Percentiles rank a stretch among this genome's conserved stretches.
phyloP scores from a whole-genome alignment of 2,888 invertebrate genomes.

The Pollenia amentaria region DNA sequence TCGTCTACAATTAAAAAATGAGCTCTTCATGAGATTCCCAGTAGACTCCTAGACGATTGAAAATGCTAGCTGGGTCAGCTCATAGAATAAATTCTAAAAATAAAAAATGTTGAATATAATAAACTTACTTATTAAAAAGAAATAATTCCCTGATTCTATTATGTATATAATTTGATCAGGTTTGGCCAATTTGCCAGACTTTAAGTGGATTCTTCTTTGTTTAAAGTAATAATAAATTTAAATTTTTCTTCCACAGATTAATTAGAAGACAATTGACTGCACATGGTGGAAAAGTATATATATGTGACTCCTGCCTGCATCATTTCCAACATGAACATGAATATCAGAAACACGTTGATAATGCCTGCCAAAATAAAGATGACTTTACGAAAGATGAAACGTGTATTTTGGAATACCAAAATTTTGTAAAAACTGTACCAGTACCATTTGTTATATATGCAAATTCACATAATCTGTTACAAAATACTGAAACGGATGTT shows the following conservation, averaged over 20 bases:
- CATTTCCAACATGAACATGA: not conserved
- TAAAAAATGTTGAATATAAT: no score
- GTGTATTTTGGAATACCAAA: constrained; percentile 10
- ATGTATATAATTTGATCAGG: no score
- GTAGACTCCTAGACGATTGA: no score
- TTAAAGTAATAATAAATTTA: no score
- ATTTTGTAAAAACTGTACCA: constrained; percentile 11
- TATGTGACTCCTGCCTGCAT: constrained; percentile 22
- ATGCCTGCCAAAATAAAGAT: not conserved
- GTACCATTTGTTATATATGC: constrained; percentile 38
- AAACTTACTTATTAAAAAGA: no score
- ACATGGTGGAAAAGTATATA: rapidly evolving
- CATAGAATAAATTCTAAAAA: no score
- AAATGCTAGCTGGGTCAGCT: no score
- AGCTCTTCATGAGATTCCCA: no score
- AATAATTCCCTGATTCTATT: no score
- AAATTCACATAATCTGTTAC: not conserved
- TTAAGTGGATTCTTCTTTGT: no score
- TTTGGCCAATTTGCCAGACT: no score
- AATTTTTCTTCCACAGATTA: constrained; percentile 2
- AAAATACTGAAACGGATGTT: not conserved
- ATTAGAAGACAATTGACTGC: not conserved
- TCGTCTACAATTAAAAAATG: no score
- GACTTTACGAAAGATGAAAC: not conserved
- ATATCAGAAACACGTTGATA: not conserved